phyloP scores from a whole-genome alignment of 2,888 invertebrate species.

The Formica aserva region DNA sequence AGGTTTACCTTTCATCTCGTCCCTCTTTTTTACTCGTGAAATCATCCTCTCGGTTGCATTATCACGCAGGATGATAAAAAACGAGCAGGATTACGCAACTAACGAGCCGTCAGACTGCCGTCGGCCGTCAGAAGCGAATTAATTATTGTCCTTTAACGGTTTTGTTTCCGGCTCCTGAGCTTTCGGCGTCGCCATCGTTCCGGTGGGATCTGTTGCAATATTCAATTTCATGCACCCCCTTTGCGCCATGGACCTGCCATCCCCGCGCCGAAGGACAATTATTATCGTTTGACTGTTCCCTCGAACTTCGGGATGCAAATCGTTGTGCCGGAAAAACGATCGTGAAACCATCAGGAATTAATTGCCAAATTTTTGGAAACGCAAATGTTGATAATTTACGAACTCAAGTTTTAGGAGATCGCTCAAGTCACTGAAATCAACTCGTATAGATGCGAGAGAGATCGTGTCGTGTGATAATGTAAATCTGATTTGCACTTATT shows the following conservation, averaged over 20 bases:
- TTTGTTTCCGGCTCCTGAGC: conserved; percentile 48
- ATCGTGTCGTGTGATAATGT: not conserved
- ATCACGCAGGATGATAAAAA: conserved; percentile 25
- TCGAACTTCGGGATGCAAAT: conserved; percentile 25
- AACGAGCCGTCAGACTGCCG: conserved; percentile 44
- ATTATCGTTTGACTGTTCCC: conserved; percentile 49
- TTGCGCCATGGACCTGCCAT: conserved; percentile 19
- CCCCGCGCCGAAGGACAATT: conserved; percentile 36
- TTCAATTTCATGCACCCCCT: conserved; percentile 42
- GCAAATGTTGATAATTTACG: conserved; percentile 7
- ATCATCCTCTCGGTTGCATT: conserved; percentile 38
- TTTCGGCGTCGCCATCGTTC: conserved; percentile 36
- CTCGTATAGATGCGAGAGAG: not conserved
- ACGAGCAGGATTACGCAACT: conserved; percentile 33
- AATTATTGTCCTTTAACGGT: conserved; percentile 62
- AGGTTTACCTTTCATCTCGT: conserved; percentile 26
- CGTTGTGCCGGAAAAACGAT: conserved; percentile 29
- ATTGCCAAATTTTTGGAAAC: conserved; percentile 41
- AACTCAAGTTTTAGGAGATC: conserved; percentile 7
- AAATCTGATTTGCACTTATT: not conserved
- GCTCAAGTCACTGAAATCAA: not conserved
- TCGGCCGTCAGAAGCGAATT: conserved; percentile 48
- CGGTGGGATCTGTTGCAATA: conserved; percentile 36
- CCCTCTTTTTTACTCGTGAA: conserved; percentile 2
- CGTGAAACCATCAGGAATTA: conserved; percentile 29